A percentile compares a stretch with the other conserved stretches of the same genome.
Conservation (phyloP, 2,888 invertebrate species). For the Caenorhabditis sinica region DNA sequence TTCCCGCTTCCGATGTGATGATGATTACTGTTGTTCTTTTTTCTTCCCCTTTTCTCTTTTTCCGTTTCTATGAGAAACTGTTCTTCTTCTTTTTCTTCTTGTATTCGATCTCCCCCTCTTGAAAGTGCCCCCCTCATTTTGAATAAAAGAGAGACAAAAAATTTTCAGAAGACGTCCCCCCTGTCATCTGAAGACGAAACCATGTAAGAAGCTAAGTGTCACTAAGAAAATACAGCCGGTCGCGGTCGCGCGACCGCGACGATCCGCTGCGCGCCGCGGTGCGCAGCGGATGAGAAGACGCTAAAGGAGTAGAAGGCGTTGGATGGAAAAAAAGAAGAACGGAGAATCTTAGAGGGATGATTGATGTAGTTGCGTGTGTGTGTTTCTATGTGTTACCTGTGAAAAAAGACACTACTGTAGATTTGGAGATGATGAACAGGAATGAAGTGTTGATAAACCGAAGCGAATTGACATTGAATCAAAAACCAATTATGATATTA, state of each 20-base stretch:
- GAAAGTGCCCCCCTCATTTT: background rate
- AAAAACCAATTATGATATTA: too few species aligned
- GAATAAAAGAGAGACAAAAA: background rate
- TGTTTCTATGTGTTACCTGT: constrained; percentile 7
- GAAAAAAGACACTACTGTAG: background rate
- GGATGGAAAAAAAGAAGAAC: constrained; percentile 7
- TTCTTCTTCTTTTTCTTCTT: constrained; percentile 9
- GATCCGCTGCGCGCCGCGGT: constrained; percentile 41
- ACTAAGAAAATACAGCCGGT: constrained; percentile 32
- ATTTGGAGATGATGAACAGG: background rate
- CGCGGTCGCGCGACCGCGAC: constrained; percentile 65
- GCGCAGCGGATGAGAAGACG: constrained; percentile 1
- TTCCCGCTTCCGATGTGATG: background rate
- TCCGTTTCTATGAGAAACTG: background rate
- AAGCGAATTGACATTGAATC: too few species aligned
- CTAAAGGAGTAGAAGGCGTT: constrained; percentile 18
- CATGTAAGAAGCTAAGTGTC: constrained; percentile 37
- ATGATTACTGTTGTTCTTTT: background rate
- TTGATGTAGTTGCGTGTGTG: constrained; percentile 18
- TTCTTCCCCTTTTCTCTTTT: constrained; percentile 12
- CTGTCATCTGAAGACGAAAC: constrained; percentile 4
- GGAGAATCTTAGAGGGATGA: constrained; percentile 10
- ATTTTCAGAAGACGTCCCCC: background rate
- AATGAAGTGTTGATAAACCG: background rate
- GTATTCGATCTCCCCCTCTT: background rate